These are phyloP conservation scores for Spongilla lacustris DNA, from an alignment of 37 sponge, comb jelly and placozoan species.

Conservation along the genomic window DNA sequence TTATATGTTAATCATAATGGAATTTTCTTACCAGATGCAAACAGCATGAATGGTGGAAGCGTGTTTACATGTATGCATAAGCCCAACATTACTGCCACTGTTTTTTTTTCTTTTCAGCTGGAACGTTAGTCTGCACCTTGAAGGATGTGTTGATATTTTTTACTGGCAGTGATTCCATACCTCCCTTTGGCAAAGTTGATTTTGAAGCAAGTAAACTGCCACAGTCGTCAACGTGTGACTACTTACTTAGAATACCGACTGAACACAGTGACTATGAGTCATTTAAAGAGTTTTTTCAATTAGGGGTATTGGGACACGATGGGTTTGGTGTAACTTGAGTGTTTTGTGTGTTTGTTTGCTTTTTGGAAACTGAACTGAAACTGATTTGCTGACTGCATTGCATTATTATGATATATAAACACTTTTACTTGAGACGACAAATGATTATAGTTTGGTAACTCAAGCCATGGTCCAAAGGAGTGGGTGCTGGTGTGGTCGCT, in stretches of 20 bases:
- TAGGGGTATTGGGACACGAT: neutral
- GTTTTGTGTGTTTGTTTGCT: neutral
- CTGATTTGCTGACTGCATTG: slow-evolving; percentile 1
- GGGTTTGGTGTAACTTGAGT: slow-evolving; percentile 1
- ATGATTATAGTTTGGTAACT: neutral
- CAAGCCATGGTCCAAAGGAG: slow-evolving; percentile 1
- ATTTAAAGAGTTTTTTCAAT: slow-evolving; percentile 1
- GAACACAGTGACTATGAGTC: slow-evolving; percentile 1
- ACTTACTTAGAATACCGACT: neutral
- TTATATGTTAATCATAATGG: slow-evolving; percentile 1
- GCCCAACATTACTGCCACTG: neutral
- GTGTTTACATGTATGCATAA: slow-evolving; percentile 1
- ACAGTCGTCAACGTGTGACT: slow-evolving; percentile 1
- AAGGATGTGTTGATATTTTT: neutral
- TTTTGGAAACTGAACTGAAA: slow-evolving; percentile 1
- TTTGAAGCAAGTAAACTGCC: neutral
- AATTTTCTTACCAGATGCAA: slow-evolving; percentile 1
- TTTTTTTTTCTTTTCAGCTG: neutral
- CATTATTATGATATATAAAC: neutral
- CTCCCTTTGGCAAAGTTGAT: neutral
- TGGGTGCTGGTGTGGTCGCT: neutral
- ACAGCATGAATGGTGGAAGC: neutral
- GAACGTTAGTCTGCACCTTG: slow-evolving; percentile 1
- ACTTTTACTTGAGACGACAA: neutral
- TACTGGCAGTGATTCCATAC: slow-evolving; percentile 1